Conservation (phyloP, 2,797 vertebrate genomes). For the Huso huso region DNA sequence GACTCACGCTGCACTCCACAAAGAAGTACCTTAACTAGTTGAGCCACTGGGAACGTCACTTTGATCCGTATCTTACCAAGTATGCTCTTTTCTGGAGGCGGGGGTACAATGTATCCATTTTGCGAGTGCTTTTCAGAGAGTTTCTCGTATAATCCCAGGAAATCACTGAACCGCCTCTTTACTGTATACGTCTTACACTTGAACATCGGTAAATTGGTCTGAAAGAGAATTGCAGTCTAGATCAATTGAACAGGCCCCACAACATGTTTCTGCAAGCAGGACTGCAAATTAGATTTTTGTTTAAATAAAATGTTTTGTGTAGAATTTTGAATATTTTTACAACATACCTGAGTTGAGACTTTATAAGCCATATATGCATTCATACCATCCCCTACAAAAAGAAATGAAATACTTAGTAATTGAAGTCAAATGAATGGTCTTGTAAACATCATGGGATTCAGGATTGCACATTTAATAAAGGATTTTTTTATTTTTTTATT, state of each 20-base stretch:
- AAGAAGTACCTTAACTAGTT: too few relatives aligned
- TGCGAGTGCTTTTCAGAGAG: conserved; percentile 86
- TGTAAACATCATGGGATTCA: too few relatives aligned
- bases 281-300: not conserved
- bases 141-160: conserved; percentile 92
- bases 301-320: not conserved
- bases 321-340: not conserved
- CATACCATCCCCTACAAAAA: conserved; percentile 88
- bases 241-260: too few relatives aligned
- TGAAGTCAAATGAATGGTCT: too few relatives aligned
- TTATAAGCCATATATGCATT: conserved; percentile 94
- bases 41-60: too few relatives aligned
- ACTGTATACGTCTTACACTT: conserved; percentile 81
- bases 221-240: conserved; percentile 9
- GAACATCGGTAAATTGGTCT: conserved; percentile 90
- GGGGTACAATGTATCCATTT: conserved; percentile 87
- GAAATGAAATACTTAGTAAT: conserved; percentile 17
- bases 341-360: conserved; percentile 85
- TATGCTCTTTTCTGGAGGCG: conserved; percentile 91
- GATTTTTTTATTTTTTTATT: too few relatives aligned
- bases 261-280: not conserved
- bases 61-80: conserved; percentile 58
- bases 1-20: too few relatives aligned
- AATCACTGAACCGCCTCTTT: conserved; percentile 93
- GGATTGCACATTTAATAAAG: too few relatives aligned